Evolutionary conservation across 2,888 invertebrate genomes (phyloP).

Genomic region (Napeogenes inachia): DNA sequence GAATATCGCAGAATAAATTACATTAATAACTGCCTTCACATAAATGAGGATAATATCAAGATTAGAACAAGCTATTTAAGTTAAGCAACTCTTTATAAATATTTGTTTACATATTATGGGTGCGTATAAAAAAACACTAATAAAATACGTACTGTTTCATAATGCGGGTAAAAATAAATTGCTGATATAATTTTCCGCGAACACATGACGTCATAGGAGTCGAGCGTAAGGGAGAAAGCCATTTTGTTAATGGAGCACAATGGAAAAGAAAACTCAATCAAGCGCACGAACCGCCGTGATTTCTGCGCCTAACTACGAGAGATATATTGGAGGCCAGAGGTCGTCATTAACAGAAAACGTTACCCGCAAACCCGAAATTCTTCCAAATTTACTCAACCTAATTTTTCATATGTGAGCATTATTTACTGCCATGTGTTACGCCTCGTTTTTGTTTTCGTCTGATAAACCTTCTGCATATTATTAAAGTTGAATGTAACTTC

Average conservation of each 20-base stretch:
- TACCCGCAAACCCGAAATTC: constrained; percentile 42
- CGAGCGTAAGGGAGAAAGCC: constrained; percentile 57
- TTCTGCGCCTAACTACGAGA: constrained; percentile 72
- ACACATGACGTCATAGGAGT: constrained; percentile 59
- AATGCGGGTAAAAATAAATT: constrained; percentile 51
- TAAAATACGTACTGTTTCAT: constrained; percentile 21
- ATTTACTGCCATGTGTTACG: constrained; percentile 46
- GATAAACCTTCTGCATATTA: too few relatives aligned
- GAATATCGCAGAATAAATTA: too few relatives aligned
- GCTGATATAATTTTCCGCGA: constrained; percentile 65
- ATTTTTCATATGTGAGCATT: constrained; percentile 61
- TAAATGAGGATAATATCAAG: too few relatives aligned
- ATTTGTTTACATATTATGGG: background rate
- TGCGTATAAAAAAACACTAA: constrained; percentile 12
- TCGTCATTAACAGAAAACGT: constrained; percentile 67
- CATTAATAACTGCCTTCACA: too few relatives aligned
- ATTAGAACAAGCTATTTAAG: background rate
- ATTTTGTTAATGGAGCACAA: constrained; percentile 73
- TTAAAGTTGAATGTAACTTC: too few relatives aligned
- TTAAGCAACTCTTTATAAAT: background rate
- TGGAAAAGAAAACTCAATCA: constrained; percentile 75
- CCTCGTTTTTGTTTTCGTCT: constrained; percentile 8
- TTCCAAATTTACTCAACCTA: constrained; percentile 56
- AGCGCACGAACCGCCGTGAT: constrained; percentile 70
- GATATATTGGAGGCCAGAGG: constrained; percentile 65